A percentile compares a stretch with the other conserved stretches of the same genome.
These are phyloP conservation scores for Hypotaenidia philippensis DNA, from an alignment of 2,797 vertebrate species.

Conservation along the genomic window DNA sequence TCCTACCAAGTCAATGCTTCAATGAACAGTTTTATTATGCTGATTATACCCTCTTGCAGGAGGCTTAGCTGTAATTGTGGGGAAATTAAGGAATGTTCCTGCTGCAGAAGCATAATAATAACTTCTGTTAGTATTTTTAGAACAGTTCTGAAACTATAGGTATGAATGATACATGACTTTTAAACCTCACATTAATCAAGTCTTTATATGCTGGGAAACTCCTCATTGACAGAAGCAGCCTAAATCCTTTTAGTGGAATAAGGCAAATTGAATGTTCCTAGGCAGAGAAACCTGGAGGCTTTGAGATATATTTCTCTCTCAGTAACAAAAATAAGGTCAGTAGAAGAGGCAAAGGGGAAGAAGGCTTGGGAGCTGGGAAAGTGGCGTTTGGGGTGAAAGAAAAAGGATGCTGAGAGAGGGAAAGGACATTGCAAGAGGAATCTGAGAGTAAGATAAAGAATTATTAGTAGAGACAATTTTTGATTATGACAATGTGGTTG, in stretches of 20 bases:
- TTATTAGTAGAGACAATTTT: neutral
- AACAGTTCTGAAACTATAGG: neutral
- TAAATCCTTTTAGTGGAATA: neutral
- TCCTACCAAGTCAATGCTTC: neutral
- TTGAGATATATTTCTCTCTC: neutral
- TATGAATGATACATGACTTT: slow-evolving; percentile 2
- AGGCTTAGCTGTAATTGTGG: slow-evolving; percentile 37
- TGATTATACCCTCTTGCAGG: slow-evolving; percentile 49
- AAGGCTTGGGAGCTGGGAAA: neutral
- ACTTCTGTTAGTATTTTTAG: slow-evolving; percentile 52
- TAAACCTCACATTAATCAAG: neutral
- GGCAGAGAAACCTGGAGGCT: neutral
- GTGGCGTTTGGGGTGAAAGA: neutral
- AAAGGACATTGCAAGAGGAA: neutral
- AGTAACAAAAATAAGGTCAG: neutral
- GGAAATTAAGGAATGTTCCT: slow-evolving; percentile 2
- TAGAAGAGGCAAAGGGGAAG: neutral
- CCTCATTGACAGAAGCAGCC: neutral
- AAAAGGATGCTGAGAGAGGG: neutral
- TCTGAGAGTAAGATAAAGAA: neutral
- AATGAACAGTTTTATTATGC: slow-evolving; percentile 1
- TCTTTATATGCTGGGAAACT: slow-evolving; percentile 7
- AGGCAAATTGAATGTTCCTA: neutral
- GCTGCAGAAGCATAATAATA: slow-evolving; percentile 51
- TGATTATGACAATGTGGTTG: neutral